phyloP scores from a whole-genome alignment of 2,113 vertebrate genomes.

The Ctenodactylus gundi region DNA sequence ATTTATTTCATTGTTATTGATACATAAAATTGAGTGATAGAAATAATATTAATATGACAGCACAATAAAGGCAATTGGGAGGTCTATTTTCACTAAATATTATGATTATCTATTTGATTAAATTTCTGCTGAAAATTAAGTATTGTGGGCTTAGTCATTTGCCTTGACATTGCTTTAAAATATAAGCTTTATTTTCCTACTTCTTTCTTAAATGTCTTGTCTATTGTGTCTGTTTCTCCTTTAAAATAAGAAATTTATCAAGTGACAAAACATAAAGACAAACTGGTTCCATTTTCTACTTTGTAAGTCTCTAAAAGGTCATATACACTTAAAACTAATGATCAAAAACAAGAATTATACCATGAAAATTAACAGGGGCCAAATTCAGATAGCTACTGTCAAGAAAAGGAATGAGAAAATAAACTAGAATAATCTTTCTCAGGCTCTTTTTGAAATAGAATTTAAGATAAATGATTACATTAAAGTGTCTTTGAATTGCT shows the following conservation, averaged over 20 bases:
- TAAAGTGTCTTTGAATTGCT: slow-evolving; percentile 21
- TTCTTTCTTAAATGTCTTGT: slow-evolving; percentile 4
- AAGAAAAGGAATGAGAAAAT: neutral
- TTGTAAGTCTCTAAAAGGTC: slow-evolving; percentile 29
- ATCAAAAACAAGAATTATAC: slow-evolving; percentile 32
- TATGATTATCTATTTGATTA: neutral
- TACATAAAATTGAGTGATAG: neutral
- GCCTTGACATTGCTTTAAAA: slow-evolving; percentile 23
- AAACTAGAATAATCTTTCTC: neutral
- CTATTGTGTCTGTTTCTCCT: neutral
- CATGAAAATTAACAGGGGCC: slow-evolving; percentile 16
- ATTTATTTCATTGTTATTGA: neutral
- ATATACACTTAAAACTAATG: slow-evolving; percentile 20
- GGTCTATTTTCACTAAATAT: neutral
- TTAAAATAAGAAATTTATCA: slow-evolving; percentile 48
- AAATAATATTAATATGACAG: neutral
- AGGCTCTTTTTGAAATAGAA: neutral
- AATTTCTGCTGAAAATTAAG: neutral
- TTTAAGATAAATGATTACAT: slow-evolving; percentile 1
- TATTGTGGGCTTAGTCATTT: neutral
- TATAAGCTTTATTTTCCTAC: neutral
- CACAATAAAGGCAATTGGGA: neutral
- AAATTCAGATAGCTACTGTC: neutral
- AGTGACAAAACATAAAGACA: neutral
- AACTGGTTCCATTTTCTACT: neutral